Evolutionary conservation across 2,888 invertebrate species (phyloP).

Genomic region (Noctua comes): DNA sequence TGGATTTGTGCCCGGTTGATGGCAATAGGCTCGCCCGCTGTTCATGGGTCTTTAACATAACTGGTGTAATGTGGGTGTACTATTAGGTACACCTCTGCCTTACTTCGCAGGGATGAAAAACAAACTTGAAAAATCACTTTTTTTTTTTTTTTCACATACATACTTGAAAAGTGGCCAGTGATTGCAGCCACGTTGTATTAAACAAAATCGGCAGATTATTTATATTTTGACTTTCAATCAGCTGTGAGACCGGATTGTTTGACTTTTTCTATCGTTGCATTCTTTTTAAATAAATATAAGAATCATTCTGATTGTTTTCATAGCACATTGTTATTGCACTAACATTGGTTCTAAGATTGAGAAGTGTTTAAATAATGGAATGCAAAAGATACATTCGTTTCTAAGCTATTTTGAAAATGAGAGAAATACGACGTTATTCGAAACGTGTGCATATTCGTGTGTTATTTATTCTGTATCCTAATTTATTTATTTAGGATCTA

Average conservation of each 20-base stretch:
- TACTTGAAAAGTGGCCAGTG: neutral
- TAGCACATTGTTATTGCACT: slow-evolving; percentile 29
- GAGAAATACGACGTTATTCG: neutral
- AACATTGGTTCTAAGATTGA: slow-evolving; percentile 21
- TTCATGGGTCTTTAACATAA: neutral
- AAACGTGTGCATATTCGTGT: neutral
- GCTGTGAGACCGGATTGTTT: slow-evolving; percentile 17
- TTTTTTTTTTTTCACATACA: neutral
- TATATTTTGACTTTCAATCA: slow-evolving; percentile 31
- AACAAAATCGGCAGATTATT: slow-evolving; percentile 9
- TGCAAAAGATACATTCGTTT: slow-evolving; percentile 8
- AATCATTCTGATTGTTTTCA: slow-evolving; percentile 24
- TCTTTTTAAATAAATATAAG: slow-evolving; percentile 20
- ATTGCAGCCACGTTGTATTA: neutral
- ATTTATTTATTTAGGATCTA: too few species aligned
- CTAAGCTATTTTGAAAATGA: neutral
- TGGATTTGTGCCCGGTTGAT: neutral
- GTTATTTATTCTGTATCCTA: too few species aligned
- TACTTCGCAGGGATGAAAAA: accelerated
- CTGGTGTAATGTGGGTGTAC: too few species aligned
- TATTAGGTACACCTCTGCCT: neutral
- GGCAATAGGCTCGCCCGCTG: neutral
- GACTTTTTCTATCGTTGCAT: neutral
- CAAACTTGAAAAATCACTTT: neutral
- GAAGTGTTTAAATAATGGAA: slow-evolving; percentile 40